Evolutionary conservation across 2,797 vertebrate genomes (phyloP), one percentile per base, ranked within the genome.

Genomic region (Hephaestus fuliginosus): DNA sequence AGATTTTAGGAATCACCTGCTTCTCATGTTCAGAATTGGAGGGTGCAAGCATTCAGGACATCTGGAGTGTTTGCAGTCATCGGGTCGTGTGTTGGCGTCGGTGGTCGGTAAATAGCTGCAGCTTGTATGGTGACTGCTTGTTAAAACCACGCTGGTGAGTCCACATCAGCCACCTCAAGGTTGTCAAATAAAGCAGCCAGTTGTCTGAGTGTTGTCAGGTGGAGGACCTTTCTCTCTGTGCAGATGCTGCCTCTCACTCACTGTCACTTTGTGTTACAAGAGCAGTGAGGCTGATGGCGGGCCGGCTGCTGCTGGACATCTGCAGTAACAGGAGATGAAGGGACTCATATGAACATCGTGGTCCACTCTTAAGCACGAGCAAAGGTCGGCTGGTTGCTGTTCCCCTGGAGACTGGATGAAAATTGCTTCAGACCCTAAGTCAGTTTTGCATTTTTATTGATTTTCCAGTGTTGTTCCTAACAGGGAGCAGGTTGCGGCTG

Each of bases 211-310:
- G 36, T 33, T 41, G 67, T 77, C 74, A 80, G 78, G 33, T 62
- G 12, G 36, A 18, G 52, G 55, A 69, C 22, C 8, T 46, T 6
- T 22, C 18, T 65, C 30, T 72, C 49, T 73, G 18, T 74, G 64
- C 80, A 86, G 82, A 85, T 80, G 86, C 82, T 80, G 51, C 75
- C 63, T 15, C 72, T 94, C 86, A 86, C 63, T 85, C 84, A 78
- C 70, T 80, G 83, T 86, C 80, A 55, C 63, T 57, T 20, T 69
- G 61, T 53, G 67, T 84, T 67, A 75, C 4, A 51, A 33, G 25
- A 62, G 28, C n/a, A 22, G 58, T 36, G 17, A 39, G 55, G 81
- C 51, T 53, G 76, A 78, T 71, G 53, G n/a, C 64, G 53, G 25
- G n/a, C 39, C 52, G n/a, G 48, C 74, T 11, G 70, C 58, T 65